Percentiles rank a stretch among this genome's conserved stretches.
phyloP scores from a whole-genome alignment of 1,140 invertebrate genomes.

The Sycophaga agraensis region DNA sequence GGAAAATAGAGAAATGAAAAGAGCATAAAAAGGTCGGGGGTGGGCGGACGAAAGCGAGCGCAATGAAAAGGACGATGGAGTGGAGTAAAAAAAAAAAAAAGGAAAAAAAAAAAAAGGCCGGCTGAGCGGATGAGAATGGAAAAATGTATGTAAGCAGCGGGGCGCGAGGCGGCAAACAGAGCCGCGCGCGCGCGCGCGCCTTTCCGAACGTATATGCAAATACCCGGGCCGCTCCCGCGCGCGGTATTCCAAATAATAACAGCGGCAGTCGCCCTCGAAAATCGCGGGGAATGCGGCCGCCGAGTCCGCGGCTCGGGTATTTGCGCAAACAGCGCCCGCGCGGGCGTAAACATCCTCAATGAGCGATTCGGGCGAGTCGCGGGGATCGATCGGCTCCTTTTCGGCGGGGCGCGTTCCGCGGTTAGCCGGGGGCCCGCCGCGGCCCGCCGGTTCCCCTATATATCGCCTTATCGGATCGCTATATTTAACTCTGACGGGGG shows the following conservation, averaged over 20 bases:
- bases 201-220: conserved; percentile 4
- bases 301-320: too few species aligned
- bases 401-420: too few species aligned
- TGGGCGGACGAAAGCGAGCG: not conserved
- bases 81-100: not conserved
- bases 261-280: not conserved
- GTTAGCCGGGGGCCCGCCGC: too few species aligned
- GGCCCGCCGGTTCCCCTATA: too few species aligned
- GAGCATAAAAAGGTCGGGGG: not conserved
- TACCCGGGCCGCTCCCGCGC: not conserved
- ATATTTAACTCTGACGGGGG: too few species aligned
- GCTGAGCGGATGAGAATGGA: not conserved
- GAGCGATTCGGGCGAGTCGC: too few species aligned
- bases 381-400: too few species aligned
- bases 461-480: too few species aligned
- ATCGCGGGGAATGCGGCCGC: not conserved
- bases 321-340: too few species aligned
- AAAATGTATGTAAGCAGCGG: not conserved
- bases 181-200: not conserved
- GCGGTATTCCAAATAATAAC: conserved; percentile 23
- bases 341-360: too few species aligned
- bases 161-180: not conserved
- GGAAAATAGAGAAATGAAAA: conserved; percentile 1
- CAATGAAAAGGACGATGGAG: conserved; percentile 7
- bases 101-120: not conserved